Base-by-base conservation (phyloP, 2,113 vertebrate genomes). In the Pelvicachromis taeniatus region DNA sequence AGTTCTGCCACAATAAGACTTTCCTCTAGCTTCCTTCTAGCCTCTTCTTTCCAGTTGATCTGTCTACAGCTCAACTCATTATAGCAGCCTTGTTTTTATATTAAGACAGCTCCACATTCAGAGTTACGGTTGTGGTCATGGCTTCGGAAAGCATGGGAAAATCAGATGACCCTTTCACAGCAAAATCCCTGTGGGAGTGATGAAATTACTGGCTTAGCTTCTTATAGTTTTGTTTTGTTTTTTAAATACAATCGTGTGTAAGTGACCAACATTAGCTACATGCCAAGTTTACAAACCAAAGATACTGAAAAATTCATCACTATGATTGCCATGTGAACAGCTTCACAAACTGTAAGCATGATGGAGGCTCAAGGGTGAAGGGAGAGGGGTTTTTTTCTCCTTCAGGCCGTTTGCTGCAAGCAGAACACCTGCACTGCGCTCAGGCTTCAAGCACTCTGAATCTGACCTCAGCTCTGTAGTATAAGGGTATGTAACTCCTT, bases 1-100 rank as follows among this genome's bases (percentile, higher is more conserved):
- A 91, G 87, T 94, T 91, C 86, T 87, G 93, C 93, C 89, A 92
- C 92, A 94, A 93, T 92, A 91, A 91, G 92, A 94, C 89, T 93
- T 95, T 94, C 90, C 85, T 91, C 79, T 88, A 84, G 61, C 88
- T 90, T 87, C 59, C 73, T 80, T 56, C 56, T 52, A 82, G 84
- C 78, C 33, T 80, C 78, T 82, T 87, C 85, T 65, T 91, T 88
- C 77, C 45, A 81, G 13, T 79, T 83, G 81, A 92, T 92, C 83
- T 35, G 48, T 85, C 82, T 82, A 23, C 79, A 65, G 78, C 77
- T 63, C 50, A 85, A 42, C 81, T 83, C 89, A 85, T 86, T 93
- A 75, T 58, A 73, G 31, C 35, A 70, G 68, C 81, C 78, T 80
- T 70, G 53, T 89, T 88, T 85, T 61, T n/a, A 83, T 73, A 52